A percentile compares a stretch with the other conserved stretches of the same genome.
phyloP scores from a whole-genome alignment of 2,113 vertebrate genomes.

The Dicrurus megarhynchus region DNA sequence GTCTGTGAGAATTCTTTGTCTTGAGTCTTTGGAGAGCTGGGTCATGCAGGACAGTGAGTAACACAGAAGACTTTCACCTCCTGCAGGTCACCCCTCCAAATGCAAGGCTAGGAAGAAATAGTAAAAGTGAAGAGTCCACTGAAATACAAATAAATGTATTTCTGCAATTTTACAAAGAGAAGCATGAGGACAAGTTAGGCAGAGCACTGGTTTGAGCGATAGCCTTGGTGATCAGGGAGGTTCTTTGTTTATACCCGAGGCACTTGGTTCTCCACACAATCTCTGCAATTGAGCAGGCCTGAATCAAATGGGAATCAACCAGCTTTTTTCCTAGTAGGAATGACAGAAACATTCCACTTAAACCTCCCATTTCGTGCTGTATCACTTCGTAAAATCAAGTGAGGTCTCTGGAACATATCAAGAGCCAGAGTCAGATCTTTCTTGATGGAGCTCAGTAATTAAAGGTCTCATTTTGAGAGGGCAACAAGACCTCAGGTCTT shows the following conservation, averaged over 20 bases:
- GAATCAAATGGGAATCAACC: not conserved
- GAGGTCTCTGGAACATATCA: not conserved
- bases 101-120: not conserved
- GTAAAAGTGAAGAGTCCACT: not conserved
- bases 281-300: not conserved
- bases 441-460: not conserved
- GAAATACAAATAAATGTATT: not conserved
- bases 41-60: not conserved
- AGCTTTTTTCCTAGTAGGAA: not conserved
- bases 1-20: not conserved
- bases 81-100: not conserved
- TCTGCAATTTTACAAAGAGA: not conserved
- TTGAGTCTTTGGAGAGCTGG: not conserved
- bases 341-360: not conserved
- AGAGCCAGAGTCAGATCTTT: not conserved
- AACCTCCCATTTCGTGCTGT: not conserved
- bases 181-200: not conserved
- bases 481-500: not conserved
- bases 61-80: not conserved
- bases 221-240: not conserved
- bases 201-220: not conserved
- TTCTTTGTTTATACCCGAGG: not conserved
- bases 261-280: not conserved
- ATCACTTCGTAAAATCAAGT: not conserved
- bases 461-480: not conserved